Evolutionary conservation across 2,113 vertebrate genomes (phyloP).

Genomic region (Tragulus kanchil): DNA sequence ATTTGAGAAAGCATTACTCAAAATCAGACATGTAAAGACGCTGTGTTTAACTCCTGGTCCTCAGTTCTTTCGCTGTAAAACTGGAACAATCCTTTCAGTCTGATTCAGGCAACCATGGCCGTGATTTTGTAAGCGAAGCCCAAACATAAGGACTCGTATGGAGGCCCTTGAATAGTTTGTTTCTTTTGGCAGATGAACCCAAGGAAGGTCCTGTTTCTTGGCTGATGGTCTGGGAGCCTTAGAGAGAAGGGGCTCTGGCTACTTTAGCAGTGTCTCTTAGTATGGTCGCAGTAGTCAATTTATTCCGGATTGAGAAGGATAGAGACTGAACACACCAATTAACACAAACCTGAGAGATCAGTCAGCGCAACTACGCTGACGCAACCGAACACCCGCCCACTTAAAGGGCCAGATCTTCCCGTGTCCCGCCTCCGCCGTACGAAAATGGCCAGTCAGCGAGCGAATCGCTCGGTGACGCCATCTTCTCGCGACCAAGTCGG

Average conservation of each 20-base stretch:
- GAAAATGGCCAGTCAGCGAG: slow-evolving; percentile 50
- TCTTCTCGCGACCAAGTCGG: slow-evolving; percentile 50
- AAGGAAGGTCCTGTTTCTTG: neutral
- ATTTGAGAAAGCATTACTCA: neutral
- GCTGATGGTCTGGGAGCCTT: neutral
- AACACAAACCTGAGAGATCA: accelerated
- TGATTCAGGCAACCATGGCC: neutral
- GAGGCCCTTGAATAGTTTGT: neutral
- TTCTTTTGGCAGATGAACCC: neutral
- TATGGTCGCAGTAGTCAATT: neutral
- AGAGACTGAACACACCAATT: accelerated
- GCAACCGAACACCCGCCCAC: accelerated
- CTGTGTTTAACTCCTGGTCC: neutral
- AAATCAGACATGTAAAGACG: too few relatives aligned
- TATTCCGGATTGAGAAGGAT: accelerated
- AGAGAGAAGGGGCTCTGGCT: neutral
- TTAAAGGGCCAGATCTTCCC: too few relatives aligned
- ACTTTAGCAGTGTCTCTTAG: neutral
- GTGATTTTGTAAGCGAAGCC: neutral
- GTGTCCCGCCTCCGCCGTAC: neutral
- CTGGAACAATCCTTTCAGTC: neutral
- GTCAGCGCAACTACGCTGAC: accelerated
- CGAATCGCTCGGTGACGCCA: slow-evolving; percentile 31
- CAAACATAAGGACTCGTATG: neutral
- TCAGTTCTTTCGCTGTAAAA: slow-evolving; percentile 8